These are phyloP conservation scores for Nyctibius bracteatus DNA, from an alignment of 2,113 vertebrate species.

Conservation along the genomic window DNA sequence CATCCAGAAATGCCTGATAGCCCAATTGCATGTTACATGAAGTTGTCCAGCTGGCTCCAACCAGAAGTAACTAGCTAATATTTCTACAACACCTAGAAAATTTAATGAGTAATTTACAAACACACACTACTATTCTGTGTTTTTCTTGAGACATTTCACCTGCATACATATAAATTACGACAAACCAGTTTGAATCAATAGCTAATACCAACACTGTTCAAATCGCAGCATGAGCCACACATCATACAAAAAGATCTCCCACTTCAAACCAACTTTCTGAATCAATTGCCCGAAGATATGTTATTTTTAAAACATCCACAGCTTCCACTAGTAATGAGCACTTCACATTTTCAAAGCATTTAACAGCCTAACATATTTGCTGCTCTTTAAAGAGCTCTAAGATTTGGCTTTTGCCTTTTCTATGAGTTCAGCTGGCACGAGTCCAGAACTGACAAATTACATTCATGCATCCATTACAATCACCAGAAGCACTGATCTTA, in stretches of 20 bases:
- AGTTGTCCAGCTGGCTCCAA: background rate
- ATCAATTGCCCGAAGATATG: background rate
- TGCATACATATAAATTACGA: background rate
- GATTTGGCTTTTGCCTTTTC: background rate
- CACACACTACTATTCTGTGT: background rate
- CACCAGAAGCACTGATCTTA: background rate
- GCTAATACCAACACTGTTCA: background rate
- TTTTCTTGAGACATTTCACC: background rate
- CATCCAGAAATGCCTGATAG: background rate
- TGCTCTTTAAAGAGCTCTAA: background rate
- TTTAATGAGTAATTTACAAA: background rate
- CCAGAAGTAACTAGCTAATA: background rate
- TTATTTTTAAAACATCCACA: background rate
- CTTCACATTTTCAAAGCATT: background rate
- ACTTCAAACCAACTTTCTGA: background rate
- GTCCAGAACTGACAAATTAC: background rate
- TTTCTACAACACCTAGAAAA: background rate
- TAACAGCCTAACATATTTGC: background rate
- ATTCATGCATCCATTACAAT: background rate
- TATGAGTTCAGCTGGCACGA: background rate
- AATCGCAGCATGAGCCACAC: background rate
- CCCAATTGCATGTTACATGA: rapidly evolving
- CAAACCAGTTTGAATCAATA: background rate
- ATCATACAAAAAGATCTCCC: background rate
- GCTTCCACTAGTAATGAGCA: background rate